Conservation (phyloP, 2,888 invertebrate genomes). For the Allolobophora icterica region DNA sequence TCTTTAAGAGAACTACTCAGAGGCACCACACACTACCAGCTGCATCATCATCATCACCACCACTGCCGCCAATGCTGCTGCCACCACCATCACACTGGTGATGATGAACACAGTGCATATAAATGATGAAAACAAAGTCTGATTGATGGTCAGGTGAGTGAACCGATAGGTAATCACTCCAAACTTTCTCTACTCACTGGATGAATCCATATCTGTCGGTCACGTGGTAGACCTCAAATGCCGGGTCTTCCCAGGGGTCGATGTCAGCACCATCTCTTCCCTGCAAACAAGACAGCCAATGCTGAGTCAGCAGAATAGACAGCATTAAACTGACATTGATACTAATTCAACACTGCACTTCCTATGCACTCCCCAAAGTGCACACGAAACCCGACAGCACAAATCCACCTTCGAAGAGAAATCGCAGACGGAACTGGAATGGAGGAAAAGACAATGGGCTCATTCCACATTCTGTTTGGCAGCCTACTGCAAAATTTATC, state of each 20-base stretch:
- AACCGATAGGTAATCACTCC: neutral
- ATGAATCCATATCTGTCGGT: conserved; percentile 97
- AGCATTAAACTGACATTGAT: neutral
- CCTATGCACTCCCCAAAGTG: neutral
- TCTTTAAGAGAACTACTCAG: no score
- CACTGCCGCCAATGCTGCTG: no score
- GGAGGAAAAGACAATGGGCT: neutral
- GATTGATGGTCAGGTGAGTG: neutral
- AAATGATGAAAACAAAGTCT: neutral
- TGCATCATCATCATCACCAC: neutral
- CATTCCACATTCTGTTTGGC: neutral
- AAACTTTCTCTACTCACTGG: conserved; percentile 69
- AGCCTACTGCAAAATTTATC: neutral
- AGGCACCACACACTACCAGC: no score
- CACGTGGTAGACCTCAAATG: conserved; percentile 88
- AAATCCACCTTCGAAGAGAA: neutral
- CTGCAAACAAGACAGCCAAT: neutral
- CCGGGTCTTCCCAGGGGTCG: conserved; percentile 96
- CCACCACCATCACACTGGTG: neutral
- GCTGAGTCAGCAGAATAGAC: neutral
- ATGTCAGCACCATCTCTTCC: conserved; percentile 67
- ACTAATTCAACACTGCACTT: neutral
- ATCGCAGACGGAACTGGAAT: neutral
- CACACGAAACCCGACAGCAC: neutral
- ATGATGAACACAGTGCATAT: neutral